Percentiles rank a stretch among this genome's conserved stretches.
phyloP scores from a whole-genome alignment of 2,797 vertebrate species.

The Luscinia luscinia region DNA sequence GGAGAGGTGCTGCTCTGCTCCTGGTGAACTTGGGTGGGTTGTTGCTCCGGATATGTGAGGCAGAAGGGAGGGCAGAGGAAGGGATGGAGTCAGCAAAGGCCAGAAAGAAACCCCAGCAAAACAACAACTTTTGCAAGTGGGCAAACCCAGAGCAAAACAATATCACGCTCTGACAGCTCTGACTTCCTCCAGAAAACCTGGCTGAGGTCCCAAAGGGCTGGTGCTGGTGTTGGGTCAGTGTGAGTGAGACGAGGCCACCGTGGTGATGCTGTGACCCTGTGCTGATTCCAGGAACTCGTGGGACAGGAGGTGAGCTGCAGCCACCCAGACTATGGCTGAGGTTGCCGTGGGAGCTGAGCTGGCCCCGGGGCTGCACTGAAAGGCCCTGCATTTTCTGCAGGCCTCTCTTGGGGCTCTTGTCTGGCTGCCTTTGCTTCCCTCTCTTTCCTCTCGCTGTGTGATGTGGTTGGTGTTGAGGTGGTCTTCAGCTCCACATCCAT shows the following conservation, averaged over 20 bases:
- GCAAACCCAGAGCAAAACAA: background rate
- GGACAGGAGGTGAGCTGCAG: background rate
- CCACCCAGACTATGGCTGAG: background rate
- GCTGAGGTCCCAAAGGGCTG: background rate
- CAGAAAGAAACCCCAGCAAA: background rate
- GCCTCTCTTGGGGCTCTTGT: background rate
- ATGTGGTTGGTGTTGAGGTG: background rate
- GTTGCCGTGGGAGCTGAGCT: background rate
- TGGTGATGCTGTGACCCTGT: background rate
- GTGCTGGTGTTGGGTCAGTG: background rate
- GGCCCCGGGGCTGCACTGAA: background rate
- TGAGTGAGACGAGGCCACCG: background rate
- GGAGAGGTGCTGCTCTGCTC: background rate
- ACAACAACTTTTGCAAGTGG: background rate
- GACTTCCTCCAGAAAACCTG: background rate
- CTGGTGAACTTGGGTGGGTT: fast-evolving
- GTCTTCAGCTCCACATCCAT: background rate
- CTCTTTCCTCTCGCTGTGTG: background rate
- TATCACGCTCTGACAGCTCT: fast-evolving
- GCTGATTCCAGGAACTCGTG: background rate
- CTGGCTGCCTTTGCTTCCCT: background rate
- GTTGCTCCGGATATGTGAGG: fast-evolving
- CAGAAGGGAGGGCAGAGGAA: background rate
- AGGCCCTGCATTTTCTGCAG: background rate
- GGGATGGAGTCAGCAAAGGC: background rate